These are phyloP conservation scores for Corydoras maculifer DNA, from an alignment of 2,113 vertebrate genomes.

Conservation along the genomic window DNA sequence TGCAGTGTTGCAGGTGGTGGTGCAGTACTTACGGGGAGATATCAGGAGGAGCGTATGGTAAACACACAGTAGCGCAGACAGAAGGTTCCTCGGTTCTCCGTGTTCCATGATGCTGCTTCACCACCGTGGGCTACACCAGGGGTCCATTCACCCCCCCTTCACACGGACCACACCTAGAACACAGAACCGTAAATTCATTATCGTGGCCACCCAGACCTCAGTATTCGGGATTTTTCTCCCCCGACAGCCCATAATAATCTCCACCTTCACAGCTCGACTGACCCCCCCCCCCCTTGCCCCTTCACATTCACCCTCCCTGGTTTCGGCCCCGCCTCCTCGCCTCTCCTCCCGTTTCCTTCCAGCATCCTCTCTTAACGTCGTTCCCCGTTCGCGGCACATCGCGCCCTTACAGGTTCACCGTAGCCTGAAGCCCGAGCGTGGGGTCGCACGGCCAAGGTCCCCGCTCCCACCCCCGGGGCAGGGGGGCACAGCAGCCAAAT, in stretches of 20 bases:
- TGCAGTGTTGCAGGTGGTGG: neutral
- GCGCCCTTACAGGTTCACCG: conserved; percentile 59
- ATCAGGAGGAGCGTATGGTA: conserved; percentile 61
- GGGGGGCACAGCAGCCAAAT: conserved; percentile 44
- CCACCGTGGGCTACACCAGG: conserved; percentile 55
- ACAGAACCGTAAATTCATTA: no score
- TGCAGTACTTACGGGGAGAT: conserved; percentile 62
- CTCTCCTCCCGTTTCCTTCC: conserved; percentile 30
- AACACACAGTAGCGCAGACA: conserved; percentile 67
- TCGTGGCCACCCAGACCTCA: no score
- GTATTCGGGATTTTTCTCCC: neutral
- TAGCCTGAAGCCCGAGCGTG: conserved; percentile 58
- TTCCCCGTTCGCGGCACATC: conserved; percentile 58
- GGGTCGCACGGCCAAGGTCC: neutral
- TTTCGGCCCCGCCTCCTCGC: conserved; percentile 27
- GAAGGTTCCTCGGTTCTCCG: conserved; percentile 56
- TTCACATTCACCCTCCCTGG: conserved; percentile 32
- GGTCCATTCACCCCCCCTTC: conserved; percentile 38
- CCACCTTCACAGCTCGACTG: conserved; percentile 7
- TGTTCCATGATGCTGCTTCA: conserved; percentile 63
- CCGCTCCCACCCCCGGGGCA: conserved; percentile 27
- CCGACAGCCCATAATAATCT: no score
- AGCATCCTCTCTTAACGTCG: conserved; percentile 56
- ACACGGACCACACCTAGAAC: conserved; percentile 51
- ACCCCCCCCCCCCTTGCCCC: conserved; percentile 31